phyloP scores from a whole-genome alignment of 2,888 invertebrate species.

The Laothoe populi region DNA sequence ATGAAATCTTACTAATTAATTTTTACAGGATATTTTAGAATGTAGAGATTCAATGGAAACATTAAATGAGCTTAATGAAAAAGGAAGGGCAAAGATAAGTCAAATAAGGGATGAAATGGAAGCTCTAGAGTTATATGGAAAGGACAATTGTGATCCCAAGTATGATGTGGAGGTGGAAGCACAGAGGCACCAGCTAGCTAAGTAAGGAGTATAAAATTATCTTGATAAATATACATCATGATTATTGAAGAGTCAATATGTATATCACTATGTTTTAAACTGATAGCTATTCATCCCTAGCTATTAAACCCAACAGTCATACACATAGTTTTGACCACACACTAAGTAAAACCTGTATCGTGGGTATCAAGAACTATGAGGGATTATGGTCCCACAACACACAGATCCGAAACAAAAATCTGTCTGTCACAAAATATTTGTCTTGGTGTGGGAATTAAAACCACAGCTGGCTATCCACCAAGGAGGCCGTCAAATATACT shows the following conservation, averaged over 20 bases:
- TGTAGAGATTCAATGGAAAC: constrained; percentile 89
- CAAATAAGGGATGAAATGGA: constrained; percentile 89
- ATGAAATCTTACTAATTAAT: not conserved
- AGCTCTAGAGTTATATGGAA: constrained; percentile 87
- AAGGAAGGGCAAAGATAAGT: constrained; percentile 89
- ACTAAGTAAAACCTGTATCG: too few relatives aligned
- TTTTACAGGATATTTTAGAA: constrained; percentile 89
- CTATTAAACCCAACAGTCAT: too few relatives aligned
- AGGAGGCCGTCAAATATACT: too few relatives aligned
- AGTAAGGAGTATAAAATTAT: constrained; percentile 58
- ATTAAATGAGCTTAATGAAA: constrained; percentile 90
- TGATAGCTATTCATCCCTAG: too few relatives aligned
- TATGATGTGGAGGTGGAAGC: constrained; percentile 87
- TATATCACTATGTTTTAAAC: not conserved
- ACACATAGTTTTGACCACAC: too few relatives aligned
- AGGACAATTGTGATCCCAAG: constrained; percentile 86
- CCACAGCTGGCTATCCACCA: too few relatives aligned
- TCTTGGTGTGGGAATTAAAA: too few relatives aligned
- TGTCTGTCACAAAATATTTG: too few relatives aligned
- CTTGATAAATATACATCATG: not conserved
- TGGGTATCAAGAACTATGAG: too few relatives aligned
- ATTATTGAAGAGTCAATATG: too few relatives aligned
- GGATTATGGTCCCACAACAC: too few relatives aligned
- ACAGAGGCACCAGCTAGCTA: constrained; percentile 89
- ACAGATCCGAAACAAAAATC: too few relatives aligned